Evolutionary conservation across 2,797 vertebrate species (phyloP), one percentile per base, ranked within the genome.

Genomic region (Gallinago solitaria): DNA sequence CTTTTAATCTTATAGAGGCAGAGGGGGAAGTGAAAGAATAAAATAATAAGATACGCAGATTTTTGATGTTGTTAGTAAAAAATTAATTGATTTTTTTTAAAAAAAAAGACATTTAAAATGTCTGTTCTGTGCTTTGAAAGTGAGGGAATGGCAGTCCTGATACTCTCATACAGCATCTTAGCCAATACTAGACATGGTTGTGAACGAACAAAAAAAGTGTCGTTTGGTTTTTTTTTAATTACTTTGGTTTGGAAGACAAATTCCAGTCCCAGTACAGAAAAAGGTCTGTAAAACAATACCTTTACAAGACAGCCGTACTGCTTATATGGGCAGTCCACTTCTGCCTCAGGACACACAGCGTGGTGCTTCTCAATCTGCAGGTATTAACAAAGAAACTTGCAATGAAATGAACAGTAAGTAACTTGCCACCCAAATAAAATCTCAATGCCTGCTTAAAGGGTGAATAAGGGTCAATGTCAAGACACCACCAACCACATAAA

Each of bases 291-390:
- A 33, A 70, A 27, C 83, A 12, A 60, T 98, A 99, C 98, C 98
- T 98, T 98, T 54, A 97, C 86, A 71, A 93, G 84, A 88, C 98
- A 99, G 96, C 98, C 98, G 0, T 98, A 98, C 91, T 97, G 98
- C 93, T 98, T 98, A 60, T 98, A 99, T 0, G 98, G 98, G 92
- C 98, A 99, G 93, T 98, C 98, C 71, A 98, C 98, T 87, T 98
- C 98, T 27, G 98, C 96, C 87, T 99, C 98, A 1, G 98, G 98
- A 90, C 98, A 99, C 91, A 98, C 96, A 3, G 93, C 64, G 0
- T 97, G 90, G 86, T 99, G 98, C 19, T 97, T 96, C 33, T 97
- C 97, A 54, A 98, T 92, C 98, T 99, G 91, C 15, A 12, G 63
- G 80, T 33, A 95, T 11, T 56, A 87, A 95, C 63, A 96, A 79